Conservation (phyloP, 2,888 invertebrate species). For the Erebia epiphron region DNA sequence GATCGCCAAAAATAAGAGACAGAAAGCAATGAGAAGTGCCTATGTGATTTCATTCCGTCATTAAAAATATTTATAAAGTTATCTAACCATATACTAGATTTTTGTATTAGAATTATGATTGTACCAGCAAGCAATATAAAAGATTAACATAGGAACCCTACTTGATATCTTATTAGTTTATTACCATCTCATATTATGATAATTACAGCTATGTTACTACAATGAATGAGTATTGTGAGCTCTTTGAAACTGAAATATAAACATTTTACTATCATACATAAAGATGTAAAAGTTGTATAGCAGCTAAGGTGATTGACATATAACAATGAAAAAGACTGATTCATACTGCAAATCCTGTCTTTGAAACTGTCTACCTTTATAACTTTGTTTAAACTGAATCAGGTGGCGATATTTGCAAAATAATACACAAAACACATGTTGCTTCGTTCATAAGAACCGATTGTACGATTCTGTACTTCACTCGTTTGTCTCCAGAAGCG, state of each 20-base stretch:
- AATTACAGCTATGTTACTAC: not conserved
- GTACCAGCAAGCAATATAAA: not conserved
- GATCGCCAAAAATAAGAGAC: too few species aligned
- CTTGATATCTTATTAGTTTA: not conserved
- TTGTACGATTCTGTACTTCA: slow-evolving; percentile 48
- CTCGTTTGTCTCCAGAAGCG: slow-evolving; percentile 41
- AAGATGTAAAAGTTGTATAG: slow-evolving; percentile 5
- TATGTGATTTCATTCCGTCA: too few species aligned
- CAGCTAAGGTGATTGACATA: slow-evolving; percentile 19
- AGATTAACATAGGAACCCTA: not conserved
- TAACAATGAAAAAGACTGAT: slow-evolving; percentile 24
- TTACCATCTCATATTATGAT: not conserved
- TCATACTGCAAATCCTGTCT: slow-evolving; percentile 17
- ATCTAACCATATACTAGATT: too few species aligned
- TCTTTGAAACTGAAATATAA: not conserved
- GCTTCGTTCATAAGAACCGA: slow-evolving; percentile 62
- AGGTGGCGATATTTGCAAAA: slow-evolving; percentile 57
- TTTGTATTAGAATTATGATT: not conserved
- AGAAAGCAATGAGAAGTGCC: too few species aligned
- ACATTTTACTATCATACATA: not conserved
- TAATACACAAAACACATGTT: slow-evolving; percentile 62
- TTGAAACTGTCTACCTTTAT: slow-evolving; percentile 24
- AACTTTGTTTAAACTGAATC: slow-evolving; percentile 33
- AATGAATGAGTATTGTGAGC: not conserved
- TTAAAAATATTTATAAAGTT: too few species aligned